These are phyloP conservation scores for Sisor rabdophorus DNA, from an alignment of 2,113 vertebrate genomes.

Conservation along the genomic window DNA sequence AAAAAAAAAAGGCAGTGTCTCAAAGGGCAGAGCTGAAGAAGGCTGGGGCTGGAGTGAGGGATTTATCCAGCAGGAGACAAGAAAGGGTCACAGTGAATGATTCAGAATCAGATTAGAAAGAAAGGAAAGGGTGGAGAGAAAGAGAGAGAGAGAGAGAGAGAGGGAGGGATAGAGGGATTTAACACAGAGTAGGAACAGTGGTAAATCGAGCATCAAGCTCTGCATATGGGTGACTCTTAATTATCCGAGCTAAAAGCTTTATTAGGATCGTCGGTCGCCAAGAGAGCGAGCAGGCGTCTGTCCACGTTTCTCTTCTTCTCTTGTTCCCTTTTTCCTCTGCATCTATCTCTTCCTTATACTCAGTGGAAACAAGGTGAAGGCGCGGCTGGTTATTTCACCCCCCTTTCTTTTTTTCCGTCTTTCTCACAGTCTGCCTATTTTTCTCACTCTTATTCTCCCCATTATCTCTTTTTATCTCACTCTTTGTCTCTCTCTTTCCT, in stretches of 20 bases:
- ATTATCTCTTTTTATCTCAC: no score
- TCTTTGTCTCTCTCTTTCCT: no score
- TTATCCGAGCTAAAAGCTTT: constrained; percentile 39
- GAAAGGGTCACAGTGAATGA: constrained; percentile 38
- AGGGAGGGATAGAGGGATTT: neutral
- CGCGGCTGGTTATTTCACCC: neutral
- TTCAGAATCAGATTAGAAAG: constrained; percentile 40
- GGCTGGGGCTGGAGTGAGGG: constrained; percentile 7
- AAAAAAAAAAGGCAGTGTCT: constrained; percentile 60
- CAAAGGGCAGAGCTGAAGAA: constrained; percentile 25
- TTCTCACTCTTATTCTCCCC: no score
- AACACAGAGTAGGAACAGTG: constrained; percentile 21
- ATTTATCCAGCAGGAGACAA: constrained; percentile 19
- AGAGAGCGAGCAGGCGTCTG: neutral
- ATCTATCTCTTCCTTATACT: constrained; percentile 5
- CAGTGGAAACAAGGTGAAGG: neutral
- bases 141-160: constrained; percentile 27
- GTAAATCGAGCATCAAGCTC: constrained; percentile 35
- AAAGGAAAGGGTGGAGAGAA: constrained; percentile 32
- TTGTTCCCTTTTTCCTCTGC: constrained; percentile 5
- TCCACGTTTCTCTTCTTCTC: constrained; percentile 34
- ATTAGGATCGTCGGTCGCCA: constrained; percentile 27
- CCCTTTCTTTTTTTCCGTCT: no score
- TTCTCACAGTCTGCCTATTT: no score
- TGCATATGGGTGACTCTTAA: constrained; percentile 34